Base-by-base conservation (phyloP, 2,888 invertebrate species). In the Smittia aterrima region DNA sequence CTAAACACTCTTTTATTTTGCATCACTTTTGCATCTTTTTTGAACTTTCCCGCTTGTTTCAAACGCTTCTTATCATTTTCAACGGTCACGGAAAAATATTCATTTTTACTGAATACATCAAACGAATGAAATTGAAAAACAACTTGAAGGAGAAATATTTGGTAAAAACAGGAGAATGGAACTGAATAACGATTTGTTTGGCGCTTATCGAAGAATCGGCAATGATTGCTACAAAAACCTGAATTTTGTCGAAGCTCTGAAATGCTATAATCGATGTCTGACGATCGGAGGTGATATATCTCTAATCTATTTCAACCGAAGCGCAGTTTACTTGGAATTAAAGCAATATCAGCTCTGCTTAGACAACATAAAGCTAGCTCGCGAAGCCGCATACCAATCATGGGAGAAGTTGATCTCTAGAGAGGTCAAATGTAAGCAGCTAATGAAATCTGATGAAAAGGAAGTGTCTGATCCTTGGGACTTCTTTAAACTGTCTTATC, bases 291-390 rank as follows among this genome's bases (percentile, higher is more conserved):
- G n/a, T n/a, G 85, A 86, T 78, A 85, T 90, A 76, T 83, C 86
- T 11, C 81, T 91, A 64, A 90, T 90, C 0, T 86, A 89, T 79
- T 89, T 90, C 0, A 93, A 93, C 80, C 86, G 93, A 78, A 92
- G 93, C 53, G 92, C 92, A 24, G 87, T 90, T 9, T 85, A 92
- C 70, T 87, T 86, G 77, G 86, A 87, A 76, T 83, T 90, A 78
- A 84, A 86, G 75, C 86, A 88, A 66, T 90, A 88, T 79, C 80
- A 85, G 24, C 88, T 90, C 79, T 90, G 91, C 78, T 78, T 92
- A 41, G 80, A 83, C 77, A 93, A 93, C 80, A 89, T 93, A 74
- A 82, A 88, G 25, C 81, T 85, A 78, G 89, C 92, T 0, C 83
- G 82, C 40, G 78, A 79, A 75, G 78, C 82, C 20, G 70, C 53